phyloP scores from a whole-genome alignment of 2,797 vertebrate species.

The Microctenopoma lineatum region DNA sequence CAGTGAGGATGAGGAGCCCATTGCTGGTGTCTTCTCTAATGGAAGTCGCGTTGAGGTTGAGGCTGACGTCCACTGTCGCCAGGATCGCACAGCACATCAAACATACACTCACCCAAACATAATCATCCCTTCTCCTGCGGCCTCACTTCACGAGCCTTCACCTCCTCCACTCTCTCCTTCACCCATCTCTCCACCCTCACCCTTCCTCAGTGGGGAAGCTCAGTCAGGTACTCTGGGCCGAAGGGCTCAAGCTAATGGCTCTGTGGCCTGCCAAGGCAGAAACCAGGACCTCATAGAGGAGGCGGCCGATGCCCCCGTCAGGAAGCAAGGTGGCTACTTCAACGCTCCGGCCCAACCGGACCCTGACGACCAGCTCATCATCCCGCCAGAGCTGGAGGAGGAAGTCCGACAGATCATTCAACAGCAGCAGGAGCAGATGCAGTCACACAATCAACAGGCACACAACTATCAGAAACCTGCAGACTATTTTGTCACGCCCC shows the following conservation, averaged over 20 bases:
- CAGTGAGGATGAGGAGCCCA: conserved; percentile 96
- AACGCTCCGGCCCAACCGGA: conserved; percentile 94
- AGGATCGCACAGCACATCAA: conserved; percentile 60
- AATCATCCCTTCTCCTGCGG: conserved; percentile 27
- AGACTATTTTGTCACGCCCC: conserved; percentile 92
- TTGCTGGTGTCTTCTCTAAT: conserved; percentile 95
- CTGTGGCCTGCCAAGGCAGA: conserved; percentile 90
- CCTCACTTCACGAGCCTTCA: conserved; percentile 21
- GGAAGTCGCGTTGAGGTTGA: conserved; percentile 96
- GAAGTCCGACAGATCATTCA: conserved; percentile 99
- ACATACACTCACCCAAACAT: background rate
- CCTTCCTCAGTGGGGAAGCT: conserved; percentile 70
- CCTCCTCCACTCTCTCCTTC: conserved; percentile 39
- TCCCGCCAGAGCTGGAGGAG: conserved; percentile 96
- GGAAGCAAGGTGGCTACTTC: conserved; percentile 93
- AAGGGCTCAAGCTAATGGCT: conserved; percentile 89
- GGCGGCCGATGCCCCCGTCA: conserved; percentile 88
- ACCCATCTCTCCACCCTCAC: conserved; percentile 73
- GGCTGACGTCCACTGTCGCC: conserved; percentile 91
- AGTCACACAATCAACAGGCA: conserved; percentile 74
- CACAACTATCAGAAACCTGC: conserved; percentile 75
- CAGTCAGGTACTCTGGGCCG: conserved; percentile 76
- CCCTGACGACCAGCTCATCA: conserved; percentile 96
- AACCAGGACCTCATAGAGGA: conserved; percentile 97
- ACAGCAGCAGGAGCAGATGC: conserved; percentile 82